These are phyloP conservation scores for Tachyglossus aculeatus DNA, from an alignment of 2,797 vertebrate genomes.

Conservation along the genomic window DNA sequence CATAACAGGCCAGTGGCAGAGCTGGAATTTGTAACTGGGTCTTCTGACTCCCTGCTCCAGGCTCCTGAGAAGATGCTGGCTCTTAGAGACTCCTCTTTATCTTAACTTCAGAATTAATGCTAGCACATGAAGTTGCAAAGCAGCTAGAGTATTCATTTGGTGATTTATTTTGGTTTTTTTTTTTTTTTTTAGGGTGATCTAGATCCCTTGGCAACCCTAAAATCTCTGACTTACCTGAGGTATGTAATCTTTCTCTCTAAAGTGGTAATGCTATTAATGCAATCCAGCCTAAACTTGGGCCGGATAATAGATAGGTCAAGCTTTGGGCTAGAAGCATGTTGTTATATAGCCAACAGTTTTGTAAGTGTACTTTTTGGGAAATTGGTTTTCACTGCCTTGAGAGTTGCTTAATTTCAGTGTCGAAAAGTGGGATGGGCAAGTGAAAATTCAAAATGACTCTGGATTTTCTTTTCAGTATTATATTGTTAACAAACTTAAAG, in stretches of 20 bases:
- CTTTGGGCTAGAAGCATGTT: background rate
- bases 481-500: background rate
- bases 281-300: background rate
- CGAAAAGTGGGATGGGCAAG: background rate
- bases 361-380: background rate
- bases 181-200: slow-evolving; percentile 84
- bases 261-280: background rate
- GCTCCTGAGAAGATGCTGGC: too few species aligned
- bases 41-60: too few species aligned
- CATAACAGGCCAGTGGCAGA: too few species aligned
- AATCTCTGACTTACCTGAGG: slow-evolving; percentile 90
- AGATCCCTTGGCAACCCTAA: slow-evolving; percentile 89
- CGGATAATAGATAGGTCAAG: too few species aligned
- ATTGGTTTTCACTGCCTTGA: background rate
- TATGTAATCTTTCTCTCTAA: slow-evolving; percentile 56
- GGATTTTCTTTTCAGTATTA: background rate
- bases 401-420: background rate
- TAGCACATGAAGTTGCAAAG: too few species aligned
- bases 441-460: background rate
- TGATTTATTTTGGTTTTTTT: slow-evolving; percentile 13
- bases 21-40: too few species aligned
- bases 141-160: background rate
- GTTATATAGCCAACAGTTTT: background rate
- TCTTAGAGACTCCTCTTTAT: too few species aligned
- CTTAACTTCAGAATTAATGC: too few species aligned